Conservation (phyloP, 2,113 vertebrate species). For the Octodon degus region DNA sequence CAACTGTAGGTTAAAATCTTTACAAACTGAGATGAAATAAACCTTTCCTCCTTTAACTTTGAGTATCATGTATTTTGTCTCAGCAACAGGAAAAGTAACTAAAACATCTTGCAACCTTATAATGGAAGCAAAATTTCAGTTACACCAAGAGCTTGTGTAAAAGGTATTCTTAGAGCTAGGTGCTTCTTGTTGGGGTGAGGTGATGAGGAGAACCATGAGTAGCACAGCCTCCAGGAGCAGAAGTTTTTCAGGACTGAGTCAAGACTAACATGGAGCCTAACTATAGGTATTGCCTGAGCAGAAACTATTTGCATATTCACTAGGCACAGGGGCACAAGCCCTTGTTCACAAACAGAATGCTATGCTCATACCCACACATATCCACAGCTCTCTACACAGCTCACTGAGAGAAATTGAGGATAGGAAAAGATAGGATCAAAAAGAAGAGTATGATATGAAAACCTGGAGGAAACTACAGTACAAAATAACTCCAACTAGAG, state of each 20-base stretch:
- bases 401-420: not conserved
- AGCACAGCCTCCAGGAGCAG: not conserved
- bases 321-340: not conserved
- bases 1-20: not conserved
- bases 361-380: not conserved
- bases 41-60: not conserved
- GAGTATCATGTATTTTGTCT: not conserved
- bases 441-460: not conserved
- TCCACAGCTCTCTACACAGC: not conserved
- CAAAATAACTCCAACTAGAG: not conserved
- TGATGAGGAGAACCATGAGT: not conserved
- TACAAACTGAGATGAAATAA: not conserved
- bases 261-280: not conserved
- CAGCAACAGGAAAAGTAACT: not conserved
- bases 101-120: not conserved
- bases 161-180: not conserved
- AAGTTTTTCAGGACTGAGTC: not conserved
- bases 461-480: not conserved
- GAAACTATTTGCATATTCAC: not conserved
- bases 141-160: not conserved
- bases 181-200: not conserved
- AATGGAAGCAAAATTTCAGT: slow-evolving; percentile 8
- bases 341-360: not conserved
- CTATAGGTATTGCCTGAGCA: not conserved
- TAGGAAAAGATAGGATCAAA: not conserved